Base-by-base conservation (phyloP, 2,113 vertebrate genomes). In the Corynorhinus townsendii region DNA sequence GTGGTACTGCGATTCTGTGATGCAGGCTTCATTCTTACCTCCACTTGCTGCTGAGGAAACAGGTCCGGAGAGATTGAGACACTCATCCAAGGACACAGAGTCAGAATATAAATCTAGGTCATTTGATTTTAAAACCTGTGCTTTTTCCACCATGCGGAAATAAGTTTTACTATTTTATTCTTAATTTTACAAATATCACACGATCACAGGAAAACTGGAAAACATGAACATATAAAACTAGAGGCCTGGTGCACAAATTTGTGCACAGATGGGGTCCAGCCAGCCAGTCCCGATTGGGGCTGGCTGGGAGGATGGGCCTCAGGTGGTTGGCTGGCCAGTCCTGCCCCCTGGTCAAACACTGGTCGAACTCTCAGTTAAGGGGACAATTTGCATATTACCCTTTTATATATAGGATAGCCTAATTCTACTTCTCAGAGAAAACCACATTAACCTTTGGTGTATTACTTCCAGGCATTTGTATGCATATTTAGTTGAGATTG, bases 111-210 rank as follows among this genome's bases (percentile, higher is more conserved):
- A 80, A 81, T 24, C 8, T 17, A 20, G 68, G 24, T 15, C 45
- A 33, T 86, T 93, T 56, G 59, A 86, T 56, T 90, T 73, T 47
- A 40, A 54, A 76, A 16, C 15, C 54, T 45, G n/a, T n/a, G 45
- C 5, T 59, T 62, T 89, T 81, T 45, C 28, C 4, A 68, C 38
- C 22, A 33, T 11, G 3, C 2, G 28, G 33, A 81, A 52, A 52
- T 33, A 30, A 69, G 4, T 68, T 77, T 84, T 89, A 30, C 35
- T 22, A 38, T 49, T 28, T 45, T 72, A 59, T 90, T 35, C 56
- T 72, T 69, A 3, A 49, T 47, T 89, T 91, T 30, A 47, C n/a
- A 86, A 35, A 69, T 62, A 62, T 17, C 33, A 79, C 6, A 54
- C 26, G 10, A 33, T 85, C 4, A 76, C 19, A 73, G 91, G 26